Percentiles rank a stretch among this genome's conserved stretches.
Evolutionary conservation across 2,797 vertebrate species (phyloP).

Genomic region (Tauraco hartlaubi): DNA sequence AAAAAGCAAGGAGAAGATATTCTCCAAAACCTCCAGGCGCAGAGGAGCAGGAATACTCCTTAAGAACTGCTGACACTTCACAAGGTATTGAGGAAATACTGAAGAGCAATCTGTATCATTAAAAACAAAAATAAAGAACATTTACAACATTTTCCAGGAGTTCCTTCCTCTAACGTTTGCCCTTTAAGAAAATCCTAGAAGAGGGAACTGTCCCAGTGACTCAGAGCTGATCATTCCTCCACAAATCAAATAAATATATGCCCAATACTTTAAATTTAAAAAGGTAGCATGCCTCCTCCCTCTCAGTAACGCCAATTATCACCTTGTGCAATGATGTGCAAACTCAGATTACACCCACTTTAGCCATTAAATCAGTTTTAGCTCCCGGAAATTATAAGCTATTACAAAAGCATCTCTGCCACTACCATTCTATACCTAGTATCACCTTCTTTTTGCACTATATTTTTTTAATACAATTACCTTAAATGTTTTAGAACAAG

Average conservation of each 20-base stretch:
- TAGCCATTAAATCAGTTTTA: neutral
- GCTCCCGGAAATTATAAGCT: neutral
- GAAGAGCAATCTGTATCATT: slow-evolving; percentile 79
- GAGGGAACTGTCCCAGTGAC: neutral
- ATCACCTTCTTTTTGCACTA: neutral
- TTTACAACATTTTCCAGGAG: neutral
- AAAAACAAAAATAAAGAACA: neutral
- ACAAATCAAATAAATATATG: neutral
- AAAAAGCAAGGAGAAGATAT: slow-evolving; percentile 97
- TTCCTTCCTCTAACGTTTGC: neutral
- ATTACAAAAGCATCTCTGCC: neutral
- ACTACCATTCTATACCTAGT: neutral
- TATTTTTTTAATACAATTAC: neutral
- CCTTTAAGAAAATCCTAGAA: neutral
- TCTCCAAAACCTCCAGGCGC: slow-evolving; percentile 95
- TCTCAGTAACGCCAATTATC: neutral
- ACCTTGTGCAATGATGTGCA: neutral
- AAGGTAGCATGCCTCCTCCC: neutral
- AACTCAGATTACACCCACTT: neutral
- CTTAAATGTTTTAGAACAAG: neutral
- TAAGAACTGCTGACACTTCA: slow-evolving; percentile 91
- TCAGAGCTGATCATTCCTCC: neutral
- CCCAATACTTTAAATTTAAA: neutral
- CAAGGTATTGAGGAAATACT: slow-evolving; percentile 88
- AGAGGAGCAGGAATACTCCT: slow-evolving; percentile 86